phyloP scores from a whole-genome alignment of 2,113 vertebrate genomes.

The Notiomystis cincta region DNA sequence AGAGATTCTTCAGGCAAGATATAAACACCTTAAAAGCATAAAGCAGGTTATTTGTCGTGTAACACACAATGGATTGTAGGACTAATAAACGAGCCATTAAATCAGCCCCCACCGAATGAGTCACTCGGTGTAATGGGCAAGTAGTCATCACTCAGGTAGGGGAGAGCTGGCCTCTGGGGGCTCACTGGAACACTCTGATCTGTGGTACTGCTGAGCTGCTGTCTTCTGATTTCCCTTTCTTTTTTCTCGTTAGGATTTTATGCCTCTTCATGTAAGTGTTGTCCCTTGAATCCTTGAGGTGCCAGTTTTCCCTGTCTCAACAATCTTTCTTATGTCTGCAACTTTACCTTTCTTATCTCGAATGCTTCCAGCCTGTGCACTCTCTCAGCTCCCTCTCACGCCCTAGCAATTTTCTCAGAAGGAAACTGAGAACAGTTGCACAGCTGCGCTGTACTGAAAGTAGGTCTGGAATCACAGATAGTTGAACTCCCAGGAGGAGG shows the following conservation, averaged over 20 bases:
- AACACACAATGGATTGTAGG: neutral
- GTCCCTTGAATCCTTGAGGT: neutral
- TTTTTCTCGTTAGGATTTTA: neutral
- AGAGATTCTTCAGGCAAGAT: conserved; percentile 30
- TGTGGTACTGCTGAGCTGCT: neutral
- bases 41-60: conserved; percentile 1
- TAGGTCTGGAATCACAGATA: conserved; percentile 19
- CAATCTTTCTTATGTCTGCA: neutral
- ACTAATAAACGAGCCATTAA: conserved; percentile 32
- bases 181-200: neutral
- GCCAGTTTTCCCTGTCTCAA: neutral
- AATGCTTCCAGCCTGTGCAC: neutral
- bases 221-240: neutral
- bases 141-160: conserved; percentile 1
- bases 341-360: neutral
- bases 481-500: neutral
- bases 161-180: neutral
- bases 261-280: neutral
- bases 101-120: conserved; percentile 5
- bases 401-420: conserved; percentile 12
- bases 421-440: neutral
- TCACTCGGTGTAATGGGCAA: neutral
- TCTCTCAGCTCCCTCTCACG: neutral
- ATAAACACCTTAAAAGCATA: conserved; percentile 42
- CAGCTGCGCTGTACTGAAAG: neutral